These are phyloP conservation scores for Pseudeuparius sepicola DNA, from an alignment of 2,888 invertebrate species.

Conservation along the genomic window DNA sequence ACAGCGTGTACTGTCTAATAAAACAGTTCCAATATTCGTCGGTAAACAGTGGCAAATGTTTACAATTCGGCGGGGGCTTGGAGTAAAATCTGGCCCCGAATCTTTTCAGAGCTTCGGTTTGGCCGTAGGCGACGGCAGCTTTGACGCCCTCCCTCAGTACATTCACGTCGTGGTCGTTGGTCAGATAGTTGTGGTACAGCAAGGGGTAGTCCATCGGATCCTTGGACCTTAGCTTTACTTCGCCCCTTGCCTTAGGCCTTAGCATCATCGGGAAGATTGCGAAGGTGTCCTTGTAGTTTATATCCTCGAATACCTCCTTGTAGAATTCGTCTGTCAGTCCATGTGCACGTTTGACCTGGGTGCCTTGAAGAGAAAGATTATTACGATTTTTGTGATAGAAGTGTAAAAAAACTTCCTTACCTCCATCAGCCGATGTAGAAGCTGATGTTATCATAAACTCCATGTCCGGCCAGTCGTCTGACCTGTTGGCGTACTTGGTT, in stretches of 20 bases:
- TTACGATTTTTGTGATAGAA: not conserved
- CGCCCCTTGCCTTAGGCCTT: slow-evolving; percentile 77
- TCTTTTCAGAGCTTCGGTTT: slow-evolving; percentile 66
- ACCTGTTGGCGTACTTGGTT: slow-evolving; percentile 77
- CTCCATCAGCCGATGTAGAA: slow-evolving; percentile 76
- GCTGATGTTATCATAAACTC: slow-evolving; percentile 83
- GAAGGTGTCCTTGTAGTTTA: slow-evolving; percentile 67
- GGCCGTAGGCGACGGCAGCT: slow-evolving; percentile 69
- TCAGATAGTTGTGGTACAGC: slow-evolving; percentile 85
- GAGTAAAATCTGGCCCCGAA: slow-evolving; percentile 70
- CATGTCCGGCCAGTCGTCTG: slow-evolving; percentile 87
- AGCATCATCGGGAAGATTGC: slow-evolving; percentile 84
- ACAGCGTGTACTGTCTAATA: slow-evolving; percentile 76
- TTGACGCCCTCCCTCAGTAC: slow-evolving; percentile 80
- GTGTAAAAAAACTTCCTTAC: slow-evolving; percentile 30
- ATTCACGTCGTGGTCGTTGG: slow-evolving; percentile 74
- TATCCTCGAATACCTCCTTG: slow-evolving; percentile 59
- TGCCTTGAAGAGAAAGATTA: slow-evolving; percentile 17
- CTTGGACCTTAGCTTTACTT: slow-evolving; percentile 50
- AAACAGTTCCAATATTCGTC: slow-evolving; percentile 84
- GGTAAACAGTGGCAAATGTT: slow-evolving; percentile 63
- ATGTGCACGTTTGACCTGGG: slow-evolving; percentile 67
- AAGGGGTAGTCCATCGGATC: slow-evolving; percentile 71
- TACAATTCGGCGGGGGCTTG: slow-evolving; percentile 71
- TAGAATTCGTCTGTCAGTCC: slow-evolving; percentile 75